These are phyloP conservation scores for Harpegnathos saltator DNA, from an alignment of 1,140 invertebrate genomes.

Conservation along the genomic window DNA sequence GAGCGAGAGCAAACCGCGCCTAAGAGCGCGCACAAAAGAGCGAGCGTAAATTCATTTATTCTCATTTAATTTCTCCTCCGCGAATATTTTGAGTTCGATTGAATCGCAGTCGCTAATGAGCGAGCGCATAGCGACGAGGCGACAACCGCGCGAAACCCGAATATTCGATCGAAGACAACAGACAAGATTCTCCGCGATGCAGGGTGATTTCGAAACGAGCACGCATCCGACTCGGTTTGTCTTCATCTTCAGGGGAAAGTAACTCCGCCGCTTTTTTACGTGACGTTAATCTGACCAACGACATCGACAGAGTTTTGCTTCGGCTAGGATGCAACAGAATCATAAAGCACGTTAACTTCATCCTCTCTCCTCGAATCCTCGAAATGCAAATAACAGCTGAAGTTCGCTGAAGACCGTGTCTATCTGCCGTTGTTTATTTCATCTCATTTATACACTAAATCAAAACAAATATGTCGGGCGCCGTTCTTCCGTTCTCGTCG, in stretches of 20 bases:
- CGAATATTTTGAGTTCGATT: slow-evolving; percentile 20
- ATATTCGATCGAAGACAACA: too few species aligned
- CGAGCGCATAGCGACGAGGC: too few species aligned
- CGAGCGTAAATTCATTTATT: not conserved
- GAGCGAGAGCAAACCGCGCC: not conserved
- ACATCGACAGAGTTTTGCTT: not conserved
- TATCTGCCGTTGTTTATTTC: slow-evolving; percentile 8
- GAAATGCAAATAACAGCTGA: slow-evolving; percentile 21
- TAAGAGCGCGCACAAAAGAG: not conserved
- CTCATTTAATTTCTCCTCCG: slow-evolving; percentile 1
- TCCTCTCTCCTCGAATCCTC: not conserved
- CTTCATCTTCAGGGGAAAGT: too few species aligned
- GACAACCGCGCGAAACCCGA: too few species aligned
- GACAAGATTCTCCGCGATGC: too few species aligned
- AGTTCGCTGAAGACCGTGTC: not conserved
- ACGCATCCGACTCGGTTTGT: too few species aligned
- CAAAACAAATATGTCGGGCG: not conserved
- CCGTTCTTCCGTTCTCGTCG: not conserved
- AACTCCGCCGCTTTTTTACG: too few species aligned
- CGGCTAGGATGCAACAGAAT: not conserved
- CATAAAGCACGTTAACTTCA: not conserved
- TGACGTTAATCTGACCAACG: too few species aligned
- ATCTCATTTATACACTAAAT: slow-evolving; percentile 9
- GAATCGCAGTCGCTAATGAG: slow-evolving; percentile 15
- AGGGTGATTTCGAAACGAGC: too few species aligned